phyloP scores from a whole-genome alignment of 2,888 invertebrate species.

The Lepidocyrtoides sp. region DNA sequence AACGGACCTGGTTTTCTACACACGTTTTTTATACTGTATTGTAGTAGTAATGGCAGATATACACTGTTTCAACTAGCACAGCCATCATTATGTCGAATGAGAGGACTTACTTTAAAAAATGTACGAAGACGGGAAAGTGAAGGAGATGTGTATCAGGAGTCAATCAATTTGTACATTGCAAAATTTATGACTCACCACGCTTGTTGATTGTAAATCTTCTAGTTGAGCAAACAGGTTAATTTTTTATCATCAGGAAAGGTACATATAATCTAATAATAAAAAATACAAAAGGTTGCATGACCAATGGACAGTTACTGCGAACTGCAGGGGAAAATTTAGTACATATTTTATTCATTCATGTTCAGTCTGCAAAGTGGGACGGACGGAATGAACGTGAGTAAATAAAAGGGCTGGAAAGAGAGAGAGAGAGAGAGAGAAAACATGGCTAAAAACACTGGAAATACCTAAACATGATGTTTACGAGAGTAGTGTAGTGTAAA shows the following conservation, averaged over 20 bases:
- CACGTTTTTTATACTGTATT: neutral
- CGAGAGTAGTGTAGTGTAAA: too few species aligned
- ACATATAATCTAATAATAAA: neutral
- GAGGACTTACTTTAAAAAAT: too few species aligned
- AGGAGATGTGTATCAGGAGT: slow-evolving; percentile 42
- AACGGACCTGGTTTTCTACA: slow-evolving; percentile 80
- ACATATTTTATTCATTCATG: neutral
- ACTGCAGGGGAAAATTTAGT: neutral
- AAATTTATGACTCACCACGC: slow-evolving; percentile 46
- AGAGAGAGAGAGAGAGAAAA: too few species aligned
- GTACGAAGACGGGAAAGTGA: neutral
- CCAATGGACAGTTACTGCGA: neutral
- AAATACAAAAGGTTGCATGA: slow-evolving; percentile 14
- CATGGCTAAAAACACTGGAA: too few species aligned
- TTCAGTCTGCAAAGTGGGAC: neutral
- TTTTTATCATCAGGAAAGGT: neutral
- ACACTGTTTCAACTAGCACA: neutral
- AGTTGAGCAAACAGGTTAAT: slow-evolving; percentile 2
- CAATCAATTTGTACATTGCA: slow-evolving; percentile 61
- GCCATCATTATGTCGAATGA: neutral
- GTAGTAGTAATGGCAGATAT: neutral
- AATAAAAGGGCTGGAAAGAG: too few species aligned
- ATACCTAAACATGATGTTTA: too few species aligned
- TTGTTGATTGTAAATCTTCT: slow-evolving; percentile 18
- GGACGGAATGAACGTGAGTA: too few species aligned